phyloP scores from a whole-genome alignment of 2,888 invertebrate genomes.

The Himalopsyche anomala region DNA sequence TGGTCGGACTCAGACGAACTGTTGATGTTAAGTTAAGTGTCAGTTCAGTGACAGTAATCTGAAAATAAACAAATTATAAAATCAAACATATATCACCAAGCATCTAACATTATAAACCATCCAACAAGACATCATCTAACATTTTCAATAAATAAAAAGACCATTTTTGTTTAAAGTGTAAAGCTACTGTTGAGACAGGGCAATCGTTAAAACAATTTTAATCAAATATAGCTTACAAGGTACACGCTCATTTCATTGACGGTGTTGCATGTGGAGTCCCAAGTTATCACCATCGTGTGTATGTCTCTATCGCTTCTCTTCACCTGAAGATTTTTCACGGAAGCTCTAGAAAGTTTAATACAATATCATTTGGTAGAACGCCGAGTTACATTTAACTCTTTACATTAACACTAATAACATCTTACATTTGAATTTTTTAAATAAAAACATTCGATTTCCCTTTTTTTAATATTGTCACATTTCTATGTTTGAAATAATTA shows the following conservation, averaged over 20 bases:
- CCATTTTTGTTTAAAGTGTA: too few species aligned
- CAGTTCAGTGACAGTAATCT: constrained; percentile 76
- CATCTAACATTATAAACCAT: too few species aligned
- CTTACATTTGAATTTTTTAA: too few species aligned
- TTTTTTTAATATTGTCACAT: too few species aligned
- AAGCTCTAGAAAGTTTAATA: constrained; percentile 73
- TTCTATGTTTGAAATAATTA: too few species aligned
- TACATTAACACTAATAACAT: not conserved
- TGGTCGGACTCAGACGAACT: constrained; percentile 75
- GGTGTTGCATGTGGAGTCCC: constrained; percentile 84
- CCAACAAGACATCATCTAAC: too few species aligned
- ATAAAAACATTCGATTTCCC: too few species aligned
- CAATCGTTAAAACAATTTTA: not conserved
- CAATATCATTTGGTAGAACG: not conserved
- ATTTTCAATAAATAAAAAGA: too few species aligned
- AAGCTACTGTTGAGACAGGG: too few species aligned
- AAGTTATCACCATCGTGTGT: constrained; percentile 79
- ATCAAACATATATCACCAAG: too few species aligned
- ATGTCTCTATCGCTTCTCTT: constrained; percentile 69
- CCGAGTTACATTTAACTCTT: not conserved
- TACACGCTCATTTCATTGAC: constrained; percentile 76
- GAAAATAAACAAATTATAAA: constrained; percentile 64
- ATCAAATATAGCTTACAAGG: constrained; percentile 74
- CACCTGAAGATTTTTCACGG: constrained; percentile 82
- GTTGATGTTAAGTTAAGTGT: constrained; percentile 71